Percentiles rank a stretch among this genome's conserved stretches.
phyloP scores from a whole-genome alignment of 2,797 vertebrate species.

The Kryptolebias ocellatus region DNA sequence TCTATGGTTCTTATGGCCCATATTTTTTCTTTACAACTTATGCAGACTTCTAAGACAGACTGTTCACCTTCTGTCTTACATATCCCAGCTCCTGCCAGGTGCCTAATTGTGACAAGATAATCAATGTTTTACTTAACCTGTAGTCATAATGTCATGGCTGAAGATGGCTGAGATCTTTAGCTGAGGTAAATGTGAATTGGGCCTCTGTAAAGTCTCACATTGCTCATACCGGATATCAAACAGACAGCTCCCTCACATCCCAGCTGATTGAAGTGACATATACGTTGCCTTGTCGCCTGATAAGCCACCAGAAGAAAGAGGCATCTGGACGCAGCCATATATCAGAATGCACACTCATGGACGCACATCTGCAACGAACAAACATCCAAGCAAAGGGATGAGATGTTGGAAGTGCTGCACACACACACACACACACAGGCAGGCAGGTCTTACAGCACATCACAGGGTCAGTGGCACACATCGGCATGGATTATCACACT shows the following conservation, averaged over 20 bases:
- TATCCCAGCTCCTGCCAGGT: neutral
- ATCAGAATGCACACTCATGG: slow-evolving; percentile 38
- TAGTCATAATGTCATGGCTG: neutral
- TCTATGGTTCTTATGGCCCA: neutral
- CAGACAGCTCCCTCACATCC: slow-evolving; percentile 30
- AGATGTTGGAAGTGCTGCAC: slow-evolving; percentile 28
- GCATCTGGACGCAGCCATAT: slow-evolving; percentile 12
- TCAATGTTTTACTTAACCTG: slow-evolving; percentile 1
- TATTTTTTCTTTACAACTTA: neutral
- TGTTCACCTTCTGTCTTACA: neutral
- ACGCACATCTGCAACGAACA: slow-evolving; percentile 13
- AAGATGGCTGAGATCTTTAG: slow-evolving; percentile 6
- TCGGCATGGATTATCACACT: slow-evolving; percentile 81
- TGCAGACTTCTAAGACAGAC: neutral
- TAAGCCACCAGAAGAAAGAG: slow-evolving; percentile 39
- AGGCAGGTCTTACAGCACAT: slow-evolving; percentile 72
- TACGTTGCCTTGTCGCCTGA: slow-evolving; percentile 32
- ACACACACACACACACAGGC: slow-evolving; percentile 28
- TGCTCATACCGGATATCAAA: slow-evolving; percentile 40
- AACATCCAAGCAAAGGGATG: slow-evolving; percentile 23
- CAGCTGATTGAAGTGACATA: slow-evolving; percentile 46
- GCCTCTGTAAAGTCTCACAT: neutral
- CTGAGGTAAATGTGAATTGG: slow-evolving; percentile 21
- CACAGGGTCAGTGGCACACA: slow-evolving; percentile 83
- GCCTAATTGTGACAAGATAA: neutral